Percentiles rank a stretch among this genome's conserved stretches.
Conservation (phyloP, 2,888 invertebrate species). For the Rhyacophila evoluta region DNA sequence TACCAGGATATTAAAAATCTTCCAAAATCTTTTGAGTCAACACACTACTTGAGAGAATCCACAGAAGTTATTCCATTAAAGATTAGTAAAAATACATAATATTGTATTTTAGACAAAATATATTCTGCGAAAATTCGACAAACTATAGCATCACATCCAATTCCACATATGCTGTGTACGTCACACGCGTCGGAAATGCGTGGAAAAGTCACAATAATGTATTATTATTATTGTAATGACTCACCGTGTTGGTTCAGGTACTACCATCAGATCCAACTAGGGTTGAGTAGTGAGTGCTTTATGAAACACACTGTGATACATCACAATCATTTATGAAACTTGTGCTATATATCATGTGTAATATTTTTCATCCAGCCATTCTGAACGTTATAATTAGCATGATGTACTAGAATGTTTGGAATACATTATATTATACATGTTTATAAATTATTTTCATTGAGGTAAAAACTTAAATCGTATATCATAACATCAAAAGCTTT, state of each 20-base stretch:
- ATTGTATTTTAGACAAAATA: no score
- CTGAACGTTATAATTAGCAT: background rate
- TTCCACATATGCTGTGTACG: background rate
- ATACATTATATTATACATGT: no score
- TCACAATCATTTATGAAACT: slow-evolving; percentile 18
- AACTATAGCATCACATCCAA: background rate
- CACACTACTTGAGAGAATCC: no score
- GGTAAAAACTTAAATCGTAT: no score
- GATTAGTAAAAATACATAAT: no score
- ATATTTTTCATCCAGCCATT: background rate
- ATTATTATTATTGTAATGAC: slow-evolving; percentile 38
- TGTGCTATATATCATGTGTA: background rate
- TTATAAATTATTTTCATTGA: no score
- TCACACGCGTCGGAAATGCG: slow-evolving; percentile 23
- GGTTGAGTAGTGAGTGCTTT: slow-evolving; percentile 19
- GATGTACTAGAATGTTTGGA: background rate
- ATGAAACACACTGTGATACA: slow-evolving; percentile 17
- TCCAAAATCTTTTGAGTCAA: no score
- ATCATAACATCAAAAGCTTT: no score
- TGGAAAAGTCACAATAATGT: slow-evolving; percentile 45
- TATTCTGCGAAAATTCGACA: background rate
- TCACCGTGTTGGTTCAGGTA: slow-evolving; percentile 12
- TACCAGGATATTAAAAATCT: no score
- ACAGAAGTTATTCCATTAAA: no score
- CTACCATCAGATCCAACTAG: slow-evolving; percentile 4